Conservation (phyloP, 2,797 vertebrate species). For the Acanthurus leucopareius region DNA sequence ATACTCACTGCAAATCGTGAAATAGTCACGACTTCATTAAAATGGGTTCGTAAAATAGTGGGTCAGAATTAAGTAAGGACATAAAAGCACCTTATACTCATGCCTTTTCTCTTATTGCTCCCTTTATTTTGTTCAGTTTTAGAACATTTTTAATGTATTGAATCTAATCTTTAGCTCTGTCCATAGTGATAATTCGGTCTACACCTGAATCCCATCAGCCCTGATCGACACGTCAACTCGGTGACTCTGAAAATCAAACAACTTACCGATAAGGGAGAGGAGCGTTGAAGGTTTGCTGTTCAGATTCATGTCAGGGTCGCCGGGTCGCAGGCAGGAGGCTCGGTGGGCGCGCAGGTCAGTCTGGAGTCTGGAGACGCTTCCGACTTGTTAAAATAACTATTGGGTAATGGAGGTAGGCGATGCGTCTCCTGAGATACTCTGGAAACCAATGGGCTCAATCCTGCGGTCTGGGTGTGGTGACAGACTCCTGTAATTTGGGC, state of each 20-base stretch:
- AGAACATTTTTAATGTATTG: too few species aligned
- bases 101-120: too few species aligned
- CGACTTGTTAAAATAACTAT: slow-evolving; percentile 5
- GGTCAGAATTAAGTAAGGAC: too few species aligned
- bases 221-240: neutral
- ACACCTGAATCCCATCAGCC: neutral
- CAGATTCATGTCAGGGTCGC: slow-evolving; percentile 42
- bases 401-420: neutral
- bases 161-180: too few species aligned
- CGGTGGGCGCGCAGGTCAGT: neutral
- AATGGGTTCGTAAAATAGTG: too few species aligned
- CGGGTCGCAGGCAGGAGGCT: slow-evolving; percentile 22
- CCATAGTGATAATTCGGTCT: too few species aligned
- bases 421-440: neutral
- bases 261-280: slow-evolving; percentile 65
- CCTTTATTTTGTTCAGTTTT: too few species aligned
- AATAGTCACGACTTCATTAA: too few species aligned
- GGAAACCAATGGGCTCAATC: slow-evolving; percentile 27
- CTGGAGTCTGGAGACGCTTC: slow-evolving; percentile 20
- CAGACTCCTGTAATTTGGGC: slow-evolving; percentile 33
- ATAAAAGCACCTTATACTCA: too few species aligned
- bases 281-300: slow-evolving; percentile 44
- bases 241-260: neutral
- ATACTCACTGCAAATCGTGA: too few species aligned
- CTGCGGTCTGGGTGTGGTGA: slow-evolving; percentile 68